Percentiles rank a stretch among this genome's conserved stretches.
Evolutionary conservation across 2,888 invertebrate species (phyloP).

Genomic region (Mellilla xanthometata): DNA sequence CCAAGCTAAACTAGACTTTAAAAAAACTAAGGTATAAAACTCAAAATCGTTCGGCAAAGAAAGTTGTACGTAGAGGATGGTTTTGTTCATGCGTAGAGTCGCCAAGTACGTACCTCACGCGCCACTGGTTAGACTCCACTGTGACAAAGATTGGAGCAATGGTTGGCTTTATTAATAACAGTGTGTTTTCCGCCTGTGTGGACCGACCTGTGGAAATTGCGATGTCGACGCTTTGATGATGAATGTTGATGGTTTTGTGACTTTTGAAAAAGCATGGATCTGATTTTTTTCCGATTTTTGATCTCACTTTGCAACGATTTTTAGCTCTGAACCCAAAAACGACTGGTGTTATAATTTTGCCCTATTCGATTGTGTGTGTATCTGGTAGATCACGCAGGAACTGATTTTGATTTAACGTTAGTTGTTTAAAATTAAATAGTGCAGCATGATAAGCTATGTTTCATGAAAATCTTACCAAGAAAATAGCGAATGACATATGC

Average conservation of each 20-base stretch:
- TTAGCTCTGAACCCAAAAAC: no score
- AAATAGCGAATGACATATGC: no score
- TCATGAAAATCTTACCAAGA: no score
- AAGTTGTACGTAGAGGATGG: constrained; percentile 3
- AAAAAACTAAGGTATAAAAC: not conserved
- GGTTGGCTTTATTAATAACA: constrained; percentile 73
- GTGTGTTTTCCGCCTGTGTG: constrained; percentile 61
- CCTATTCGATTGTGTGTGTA: no score
- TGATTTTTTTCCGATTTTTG: no score
- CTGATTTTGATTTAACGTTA: no score
- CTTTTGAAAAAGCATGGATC: no score
- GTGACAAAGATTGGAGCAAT: constrained; percentile 75
- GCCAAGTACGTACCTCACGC: constrained; percentile 67
- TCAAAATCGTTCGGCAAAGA: not conserved
- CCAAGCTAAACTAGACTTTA: constrained; percentile 15
- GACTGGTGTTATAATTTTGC: no score
- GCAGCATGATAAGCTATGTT: no score
- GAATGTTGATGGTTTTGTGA: constrained; percentile 1
- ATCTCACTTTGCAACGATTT: no score
- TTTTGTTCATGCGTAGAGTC: constrained; percentile 65
- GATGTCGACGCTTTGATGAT: constrained; percentile 35
- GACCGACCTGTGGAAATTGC: constrained; percentile 29
- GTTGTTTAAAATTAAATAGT: no score
- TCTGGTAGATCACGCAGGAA: no score
- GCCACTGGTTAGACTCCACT: constrained; percentile 63